phyloP scores from a whole-genome alignment of 2,113 vertebrate genomes.

The Gambusia holbrooki region DNA sequence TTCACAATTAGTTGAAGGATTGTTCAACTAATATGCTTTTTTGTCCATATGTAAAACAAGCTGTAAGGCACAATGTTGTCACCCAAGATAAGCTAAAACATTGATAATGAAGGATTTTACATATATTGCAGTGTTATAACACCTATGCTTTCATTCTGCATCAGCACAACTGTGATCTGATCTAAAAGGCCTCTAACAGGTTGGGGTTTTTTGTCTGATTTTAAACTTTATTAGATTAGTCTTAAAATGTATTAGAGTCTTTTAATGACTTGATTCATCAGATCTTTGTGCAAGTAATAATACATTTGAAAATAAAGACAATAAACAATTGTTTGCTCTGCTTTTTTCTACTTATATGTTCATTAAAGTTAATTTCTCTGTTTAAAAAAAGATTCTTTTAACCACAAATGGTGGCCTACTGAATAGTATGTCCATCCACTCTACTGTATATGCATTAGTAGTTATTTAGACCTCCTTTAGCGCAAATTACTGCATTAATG shows the following conservation, averaged over 20 bases:
- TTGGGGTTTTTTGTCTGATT: constrained; percentile 1
- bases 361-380: not conserved
- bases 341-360: not conserved
- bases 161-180: constrained; percentile 4
- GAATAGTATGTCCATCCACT: not conserved
- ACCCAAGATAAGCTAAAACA: not conserved
- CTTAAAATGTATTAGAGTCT: not conserved
- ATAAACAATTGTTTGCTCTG: not conserved
- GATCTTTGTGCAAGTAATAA: constrained; percentile 1
- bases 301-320: constrained; percentile 2
- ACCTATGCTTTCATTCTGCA: not conserved
- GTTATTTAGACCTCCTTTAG: not conserved
- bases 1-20: not conserved
- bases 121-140: constrained; percentile 4
- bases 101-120: not conserved
- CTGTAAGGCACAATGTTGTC: not conserved
- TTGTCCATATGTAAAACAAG: not conserved
- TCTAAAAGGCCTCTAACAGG: not conserved
- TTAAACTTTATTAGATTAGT: not conserved
- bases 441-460: not conserved
- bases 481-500: not conserved
- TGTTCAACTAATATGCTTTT: constrained; percentile 15
- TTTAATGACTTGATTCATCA: constrained; percentile 7
- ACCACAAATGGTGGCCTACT: not conserved
- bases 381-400: not conserved